phyloP scores from a whole-genome alignment of 2,797 vertebrate genomes.

The Danio jaintianensis region DNA sequence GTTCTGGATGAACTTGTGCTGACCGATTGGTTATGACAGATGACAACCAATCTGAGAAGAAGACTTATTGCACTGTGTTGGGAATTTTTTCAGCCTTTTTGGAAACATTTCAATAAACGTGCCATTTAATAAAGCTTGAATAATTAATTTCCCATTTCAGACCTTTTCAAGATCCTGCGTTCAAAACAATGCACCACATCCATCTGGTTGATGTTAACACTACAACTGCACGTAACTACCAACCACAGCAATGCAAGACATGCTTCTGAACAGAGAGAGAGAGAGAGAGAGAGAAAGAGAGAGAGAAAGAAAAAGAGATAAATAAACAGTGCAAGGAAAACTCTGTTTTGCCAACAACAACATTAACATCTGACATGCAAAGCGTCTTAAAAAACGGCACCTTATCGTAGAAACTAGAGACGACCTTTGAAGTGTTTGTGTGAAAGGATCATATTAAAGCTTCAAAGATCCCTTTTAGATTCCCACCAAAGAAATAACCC shows the following conservation, averaged over 20 bases:
- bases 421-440: constrained; percentile 76
- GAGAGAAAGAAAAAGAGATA: constrained; percentile 71
- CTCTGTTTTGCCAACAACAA: constrained; percentile 76
- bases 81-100: too few relatives aligned
- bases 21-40: constrained; percentile 58
- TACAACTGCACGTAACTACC: constrained; percentile 74
- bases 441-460: constrained; percentile 77
- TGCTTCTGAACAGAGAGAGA: constrained; percentile 75
- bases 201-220: constrained; percentile 78
- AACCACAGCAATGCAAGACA: constrained; percentile 74
- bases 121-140: constrained; percentile 40
- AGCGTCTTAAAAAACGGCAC: constrained; percentile 69
- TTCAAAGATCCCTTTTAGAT: constrained; percentile 81
- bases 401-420: constrained; percentile 74
- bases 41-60: constrained; percentile 52
- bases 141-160: constrained; percentile 32
- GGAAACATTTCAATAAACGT: constrained; percentile 16
- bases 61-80: constrained; percentile 56
- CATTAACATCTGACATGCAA: constrained; percentile 80
- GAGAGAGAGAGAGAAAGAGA: constrained; percentile 60
- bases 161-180: constrained; percentile 64
- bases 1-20: constrained; percentile 64
- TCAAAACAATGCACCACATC: constrained; percentile 71
- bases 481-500: constrained; percentile 81
- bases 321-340: constrained; percentile 48